Evolutionary conservation across 2,888 invertebrate species (phyloP).

Genomic region (Drosophila mimetica): DNA sequence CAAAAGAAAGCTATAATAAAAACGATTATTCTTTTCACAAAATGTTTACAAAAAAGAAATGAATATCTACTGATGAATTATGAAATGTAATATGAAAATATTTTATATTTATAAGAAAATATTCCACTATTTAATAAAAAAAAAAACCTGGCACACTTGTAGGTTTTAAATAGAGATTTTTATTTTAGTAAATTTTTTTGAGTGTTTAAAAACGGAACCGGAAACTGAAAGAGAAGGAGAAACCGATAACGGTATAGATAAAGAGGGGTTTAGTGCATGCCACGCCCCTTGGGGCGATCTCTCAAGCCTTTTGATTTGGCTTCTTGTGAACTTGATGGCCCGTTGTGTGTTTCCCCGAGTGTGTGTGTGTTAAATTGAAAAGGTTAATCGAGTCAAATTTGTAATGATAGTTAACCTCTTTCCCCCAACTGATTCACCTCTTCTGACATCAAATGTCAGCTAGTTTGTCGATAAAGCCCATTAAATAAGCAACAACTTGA

Average conservation of each 20-base stretch:
- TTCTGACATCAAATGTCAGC: constrained; percentile 1
- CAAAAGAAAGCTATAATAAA: too few relatives aligned
- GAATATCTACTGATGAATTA: too few relatives aligned
- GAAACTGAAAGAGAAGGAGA: constrained; percentile 2
- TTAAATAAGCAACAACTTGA: neutral
- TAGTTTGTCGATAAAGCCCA: neutral
- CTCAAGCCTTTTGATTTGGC: constrained; percentile 58
- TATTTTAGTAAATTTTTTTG: neutral
- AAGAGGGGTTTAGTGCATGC: constrained; percentile 16
- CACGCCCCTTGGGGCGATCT: constrained; percentile 26
- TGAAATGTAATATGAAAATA: too few relatives aligned
- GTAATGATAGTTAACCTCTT: constrained; percentile 31
- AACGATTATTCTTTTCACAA: too few relatives aligned
- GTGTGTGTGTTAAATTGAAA: constrained; percentile 49
- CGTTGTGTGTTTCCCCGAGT: constrained; percentile 1
- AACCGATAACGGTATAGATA: constrained; percentile 4
- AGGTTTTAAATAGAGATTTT: too few relatives aligned
- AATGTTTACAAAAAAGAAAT: too few relatives aligned
- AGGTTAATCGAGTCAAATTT: constrained; percentile 75
- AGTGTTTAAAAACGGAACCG: constrained; percentile 23
- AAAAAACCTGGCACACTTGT: too few relatives aligned
- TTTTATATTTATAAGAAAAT: too few relatives aligned
- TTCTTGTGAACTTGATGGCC: constrained; percentile 56
- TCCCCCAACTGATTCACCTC: constrained; percentile 9
- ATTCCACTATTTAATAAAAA: too few relatives aligned